Percentiles rank a stretch among this genome's conserved stretches.
Evolutionary conservation across 2,113 vertebrate genomes (phyloP).

Genomic region (Romanogobio albipinnatus): DNA sequence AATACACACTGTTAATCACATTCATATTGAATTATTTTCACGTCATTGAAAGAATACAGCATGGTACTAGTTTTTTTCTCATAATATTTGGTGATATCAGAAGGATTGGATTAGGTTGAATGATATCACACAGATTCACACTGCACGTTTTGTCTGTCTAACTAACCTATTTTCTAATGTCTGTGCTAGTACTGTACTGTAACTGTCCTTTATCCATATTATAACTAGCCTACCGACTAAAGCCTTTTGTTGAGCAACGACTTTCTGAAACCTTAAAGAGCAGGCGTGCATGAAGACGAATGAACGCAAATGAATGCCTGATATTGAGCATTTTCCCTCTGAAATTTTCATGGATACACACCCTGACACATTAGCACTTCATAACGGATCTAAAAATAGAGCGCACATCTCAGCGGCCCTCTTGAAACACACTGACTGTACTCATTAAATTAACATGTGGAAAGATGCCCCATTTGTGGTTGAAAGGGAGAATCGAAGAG

Average conservation of each 20-base stretch:
- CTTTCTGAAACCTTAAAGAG: background rate
- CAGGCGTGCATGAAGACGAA: background rate
- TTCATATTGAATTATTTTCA: background rate
- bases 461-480: constrained; percentile 25
- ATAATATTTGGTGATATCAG: background rate
- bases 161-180: background rate
- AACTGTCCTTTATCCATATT: background rate
- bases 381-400: constrained; percentile 33
- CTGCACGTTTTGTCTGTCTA: background rate
- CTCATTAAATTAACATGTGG: constrained; percentile 33
- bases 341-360: background rate
- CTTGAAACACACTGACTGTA: constrained; percentile 22
- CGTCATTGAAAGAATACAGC: background rate
- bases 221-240: background rate
- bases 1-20: background rate
- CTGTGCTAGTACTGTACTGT: background rate
- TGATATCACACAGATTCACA: too few relatives aligned
- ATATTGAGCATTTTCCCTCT: background rate
- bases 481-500: constrained; percentile 1
- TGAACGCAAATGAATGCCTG: background rate
- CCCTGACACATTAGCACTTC: constrained; percentile 17
- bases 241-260: background rate
- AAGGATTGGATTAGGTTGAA: background rate
- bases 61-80: background rate
- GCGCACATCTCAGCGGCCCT: constrained; percentile 24